A percentile compares a stretch with the other conserved stretches of the same genome.
These are phyloP conservation scores for Melanerpes formicivorus DNA, from an alignment of 2,113 vertebrate species.

Conservation along the genomic window DNA sequence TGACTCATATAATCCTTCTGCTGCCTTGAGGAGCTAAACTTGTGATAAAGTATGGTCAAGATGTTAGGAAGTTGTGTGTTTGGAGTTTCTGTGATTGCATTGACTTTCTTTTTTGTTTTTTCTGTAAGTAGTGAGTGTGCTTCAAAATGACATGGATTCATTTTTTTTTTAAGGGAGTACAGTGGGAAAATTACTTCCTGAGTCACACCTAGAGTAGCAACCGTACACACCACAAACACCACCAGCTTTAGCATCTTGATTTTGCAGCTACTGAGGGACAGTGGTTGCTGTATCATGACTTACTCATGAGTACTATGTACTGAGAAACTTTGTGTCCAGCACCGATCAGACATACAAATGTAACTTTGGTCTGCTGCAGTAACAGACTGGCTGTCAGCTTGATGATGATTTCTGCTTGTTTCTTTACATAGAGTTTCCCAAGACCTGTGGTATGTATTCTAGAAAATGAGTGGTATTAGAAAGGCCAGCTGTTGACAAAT, in stretches of 20 bases:
- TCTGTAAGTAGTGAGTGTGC: not conserved
- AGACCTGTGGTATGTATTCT: not conserved
- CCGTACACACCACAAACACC: not conserved
- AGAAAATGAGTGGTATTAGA: not conserved
- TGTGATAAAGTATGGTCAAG: not conserved
- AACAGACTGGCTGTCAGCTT: not conserved
- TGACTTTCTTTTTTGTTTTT: not conserved
- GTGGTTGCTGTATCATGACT: not conserved
- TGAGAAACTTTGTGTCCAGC: not conserved
- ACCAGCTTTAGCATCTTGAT: not conserved
- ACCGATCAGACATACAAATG: slow-evolving; percentile 10
- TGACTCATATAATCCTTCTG: not conserved
- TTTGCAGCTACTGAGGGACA: not conserved
- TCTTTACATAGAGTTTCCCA: not conserved
- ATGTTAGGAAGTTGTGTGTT: not conserved
- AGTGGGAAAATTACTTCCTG: not conserved
- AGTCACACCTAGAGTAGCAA: not conserved
- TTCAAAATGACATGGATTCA: not conserved
- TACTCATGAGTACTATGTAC: not conserved
- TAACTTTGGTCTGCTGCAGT: not conserved
- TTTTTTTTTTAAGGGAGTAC: not conserved
- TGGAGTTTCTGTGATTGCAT: not conserved
- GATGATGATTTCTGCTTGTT: not conserved
- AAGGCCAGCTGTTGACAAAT: not conserved
- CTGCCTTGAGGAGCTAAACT: not conserved